Evolutionary conservation across 2,888 invertebrate species (phyloP).

Genomic region (Elegia similella): DNA sequence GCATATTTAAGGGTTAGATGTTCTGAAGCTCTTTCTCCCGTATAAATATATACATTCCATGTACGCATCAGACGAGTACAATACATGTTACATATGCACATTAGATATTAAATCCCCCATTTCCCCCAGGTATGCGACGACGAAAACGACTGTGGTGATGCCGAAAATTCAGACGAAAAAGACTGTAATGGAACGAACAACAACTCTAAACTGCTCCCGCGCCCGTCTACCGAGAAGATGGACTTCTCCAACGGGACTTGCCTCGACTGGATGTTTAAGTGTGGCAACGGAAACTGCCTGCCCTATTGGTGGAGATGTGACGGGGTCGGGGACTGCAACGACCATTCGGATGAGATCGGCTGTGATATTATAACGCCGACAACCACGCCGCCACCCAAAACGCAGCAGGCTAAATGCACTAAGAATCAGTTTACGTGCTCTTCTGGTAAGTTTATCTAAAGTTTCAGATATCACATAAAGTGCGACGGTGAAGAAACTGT

Average conservation of each 20-base stretch:
- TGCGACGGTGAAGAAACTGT: too few species aligned
- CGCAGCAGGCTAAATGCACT: constrained; percentile 46
- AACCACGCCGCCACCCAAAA: constrained; percentile 43
- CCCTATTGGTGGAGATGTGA: constrained; percentile 93
- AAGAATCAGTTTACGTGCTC: constrained; percentile 73
- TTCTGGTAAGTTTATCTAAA: constrained; percentile 46
- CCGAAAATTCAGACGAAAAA: constrained; percentile 85
- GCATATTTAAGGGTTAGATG: too few species aligned
- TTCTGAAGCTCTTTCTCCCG: too few species aligned
- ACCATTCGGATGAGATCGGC: constrained; percentile 87
- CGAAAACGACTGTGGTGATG: constrained; percentile 86
- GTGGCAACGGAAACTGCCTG: constrained; percentile 85
- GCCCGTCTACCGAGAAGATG: constrained; percentile 45
- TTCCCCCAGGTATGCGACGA: constrained; percentile 83
- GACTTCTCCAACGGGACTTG: constrained; percentile 74
- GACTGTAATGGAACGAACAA: constrained; percentile 79
- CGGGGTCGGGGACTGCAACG: constrained; percentile 87
- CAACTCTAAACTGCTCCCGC: constrained; percentile 53
- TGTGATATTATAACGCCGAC: constrained; percentile 60
- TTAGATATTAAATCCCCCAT: background rate
- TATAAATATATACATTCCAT: too few species aligned
- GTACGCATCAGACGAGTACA: too few species aligned
- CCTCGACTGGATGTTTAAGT: constrained; percentile 90
- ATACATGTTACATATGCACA: too few species aligned
- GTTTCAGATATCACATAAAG: too few species aligned